Evolutionary conservation across 2,888 invertebrate genomes (phyloP), one percentile per base, ranked within the genome.

Genomic region (Pteria penguin): DNA sequence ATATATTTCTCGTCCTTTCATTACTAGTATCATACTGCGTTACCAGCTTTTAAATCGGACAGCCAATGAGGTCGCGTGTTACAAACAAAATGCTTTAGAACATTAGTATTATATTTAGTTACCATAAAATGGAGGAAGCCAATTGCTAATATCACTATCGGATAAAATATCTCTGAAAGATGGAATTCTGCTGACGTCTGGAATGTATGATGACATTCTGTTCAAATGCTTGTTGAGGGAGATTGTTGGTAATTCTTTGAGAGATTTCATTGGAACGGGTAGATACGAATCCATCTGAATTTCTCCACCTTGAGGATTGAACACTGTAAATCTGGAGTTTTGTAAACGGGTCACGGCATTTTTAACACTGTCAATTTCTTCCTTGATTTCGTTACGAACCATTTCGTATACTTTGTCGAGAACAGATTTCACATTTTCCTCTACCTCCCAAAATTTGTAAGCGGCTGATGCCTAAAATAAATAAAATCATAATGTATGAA

Each of bases 51-150:
- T n/a, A n/a, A n/a, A n/a, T n/a, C n/a, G n/a, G n/a, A n/a, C n/a
- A n/a, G n/a, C n/a, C n/a, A n/a, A n/a, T n/a, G n/a, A n/a, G n/a
- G n/a, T n/a, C n/a, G 14, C n/a, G 24, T n/a, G 5, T 18, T 33
- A 65, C 22, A 36, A 24, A 1, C 32, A 2, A 32, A n/a, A 22
- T 8, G 18, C 22, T 36, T 14, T 1, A 60, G 18, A 65, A 65
- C 92, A 11, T 29, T 11, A 55, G 1, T 18, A 18, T 29, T 24
- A 14, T 52, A 2, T n/a, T 1, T 45, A 22, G 77, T 92, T 92
- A 97, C 97, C 96, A 92, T 94, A 95, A 91, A 96, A 97, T 2
- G 97, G 97, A 57, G 97, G 97, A 84, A 97, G 88, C 94, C 96
- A 95, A 79, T 96, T 96, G 62, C 94, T 93, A 1, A 96, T 94